phyloP scores from a whole-genome alignment of 2,888 invertebrate species.

The Melanostoma scalare region DNA sequence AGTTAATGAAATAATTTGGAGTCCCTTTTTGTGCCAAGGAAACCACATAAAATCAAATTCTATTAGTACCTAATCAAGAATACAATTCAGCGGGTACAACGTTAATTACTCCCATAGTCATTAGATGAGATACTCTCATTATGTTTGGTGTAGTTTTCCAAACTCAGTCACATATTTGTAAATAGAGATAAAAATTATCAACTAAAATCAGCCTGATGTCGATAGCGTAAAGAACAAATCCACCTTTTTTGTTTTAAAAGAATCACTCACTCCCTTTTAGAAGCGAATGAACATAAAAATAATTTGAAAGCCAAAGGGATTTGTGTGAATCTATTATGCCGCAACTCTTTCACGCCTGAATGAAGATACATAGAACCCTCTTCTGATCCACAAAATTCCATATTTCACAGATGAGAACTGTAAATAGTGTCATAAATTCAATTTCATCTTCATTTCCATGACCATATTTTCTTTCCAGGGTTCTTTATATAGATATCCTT shows the following conservation, averaged over 20 bases:
- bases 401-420: slow-evolving; percentile 67
- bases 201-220: too few relatives aligned
- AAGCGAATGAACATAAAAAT: slow-evolving; percentile 1
- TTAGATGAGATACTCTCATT: slow-evolving; percentile 2
- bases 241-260: slow-evolving; percentile 12
- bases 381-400: slow-evolving; percentile 41
- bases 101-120: slow-evolving; percentile 41
- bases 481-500: slow-evolving; percentile 33
- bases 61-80: slow-evolving; percentile 40
- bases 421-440: slow-evolving; percentile 67
- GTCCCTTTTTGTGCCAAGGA: neutral
- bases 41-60: slow-evolving; percentile 35
- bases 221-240: neutral
- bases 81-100: slow-evolving; percentile 45
- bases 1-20: neutral
- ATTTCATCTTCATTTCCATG: slow-evolving; percentile 33
- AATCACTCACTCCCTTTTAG: neutral
- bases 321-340: slow-evolving; percentile 38
- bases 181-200: too few relatives aligned
- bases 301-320: slow-evolving; percentile 14
- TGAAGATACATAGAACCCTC: slow-evolving; percentile 48
- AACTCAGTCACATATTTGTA: slow-evolving; percentile 11
- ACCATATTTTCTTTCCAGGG: slow-evolving; percentile 1
- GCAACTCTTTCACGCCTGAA: slow-evolving; percentile 27
- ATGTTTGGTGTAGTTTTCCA: slow-evolving; percentile 3